These are phyloP conservation scores for Hylyphantes graminicola DNA, from an alignment of 1,140 invertebrate genomes.

Conservation along the genomic window DNA sequence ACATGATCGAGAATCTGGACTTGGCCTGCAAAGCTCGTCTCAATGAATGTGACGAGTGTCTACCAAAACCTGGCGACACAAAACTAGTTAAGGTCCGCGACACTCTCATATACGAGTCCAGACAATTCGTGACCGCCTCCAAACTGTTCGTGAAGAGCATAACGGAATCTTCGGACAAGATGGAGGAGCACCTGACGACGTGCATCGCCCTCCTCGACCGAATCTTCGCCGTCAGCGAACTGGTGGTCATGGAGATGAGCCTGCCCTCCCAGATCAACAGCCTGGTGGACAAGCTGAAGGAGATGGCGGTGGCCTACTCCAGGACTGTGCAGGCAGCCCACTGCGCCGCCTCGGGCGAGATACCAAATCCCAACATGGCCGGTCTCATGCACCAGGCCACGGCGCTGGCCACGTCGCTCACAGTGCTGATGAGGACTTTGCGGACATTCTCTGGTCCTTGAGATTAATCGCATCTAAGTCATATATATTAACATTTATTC, in stretches of 20 bases:
- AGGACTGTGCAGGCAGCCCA: constrained; percentile 68
- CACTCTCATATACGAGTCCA: constrained; percentile 79
- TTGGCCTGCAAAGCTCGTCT: constrained; percentile 50
- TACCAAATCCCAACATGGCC: constrained; percentile 71
- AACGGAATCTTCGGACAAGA: constrained; percentile 73
- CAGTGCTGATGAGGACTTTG: constrained; percentile 81
- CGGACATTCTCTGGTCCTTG: constrained; percentile 66
- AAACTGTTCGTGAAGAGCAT: constrained; percentile 84
- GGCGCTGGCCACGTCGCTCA: constrained; percentile 81
- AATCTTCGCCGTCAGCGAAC: constrained; percentile 74
- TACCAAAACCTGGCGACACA: constrained; percentile 11
- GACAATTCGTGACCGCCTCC: constrained; percentile 84
- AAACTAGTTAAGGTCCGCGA: constrained; percentile 75
- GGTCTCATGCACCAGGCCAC: constrained; percentile 79
- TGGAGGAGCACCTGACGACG: constrained; percentile 76
- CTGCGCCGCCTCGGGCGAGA: constrained; percentile 65
- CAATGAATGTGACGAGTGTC: constrained; percentile 44
- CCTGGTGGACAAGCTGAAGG: constrained; percentile 81
- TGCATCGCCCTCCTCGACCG: constrained; percentile 77
- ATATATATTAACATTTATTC: constrained; percentile 14
- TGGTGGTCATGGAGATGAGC: constrained; percentile 78
- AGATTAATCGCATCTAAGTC: constrained; percentile 56
- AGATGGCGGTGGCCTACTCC: constrained; percentile 82
- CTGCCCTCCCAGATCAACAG: constrained; percentile 82
- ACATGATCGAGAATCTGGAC: constrained; percentile 76